Evolutionary conservation across 1,140 invertebrate species (phyloP), one percentile per base, ranked within the genome.

Genomic region (Cydia strobilella): DNA sequence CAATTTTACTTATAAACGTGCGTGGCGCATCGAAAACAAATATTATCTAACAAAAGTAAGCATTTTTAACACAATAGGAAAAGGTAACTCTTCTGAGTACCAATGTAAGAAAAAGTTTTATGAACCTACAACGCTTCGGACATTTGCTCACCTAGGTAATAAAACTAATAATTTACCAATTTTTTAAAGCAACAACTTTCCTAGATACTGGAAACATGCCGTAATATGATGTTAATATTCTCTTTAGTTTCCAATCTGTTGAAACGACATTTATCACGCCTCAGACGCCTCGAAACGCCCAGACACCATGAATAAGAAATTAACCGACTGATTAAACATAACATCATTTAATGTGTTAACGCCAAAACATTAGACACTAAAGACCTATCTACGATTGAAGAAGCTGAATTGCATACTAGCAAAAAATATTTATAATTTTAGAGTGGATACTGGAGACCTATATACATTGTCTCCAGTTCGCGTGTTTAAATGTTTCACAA

Each of bases 231-330:
- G 31, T 23, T 54, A 74, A 63, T 63, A 35, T 20, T 63, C 39
- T 74, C 39, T 35, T n/a, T 9, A 80, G 20, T 18, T 78, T 79
- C 74, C 76, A 77, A 79, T 79, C 77, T 71, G 75, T 62, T 72
- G 73, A 74, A 23, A 27, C 75, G 73, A 78, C 85, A 84, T 87
- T 85, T 81, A 84, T 86, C 83, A 82, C 72, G 73, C 13, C 74
- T 51, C 71, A 63, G 77, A 79, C 74, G 76, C 76, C 76, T 79
- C 77, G 75, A 71, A 74, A 77, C 72, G 75, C 76, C 76, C 77
- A 74, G 73, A 75, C 39, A 15, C 76, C 75, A 79, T 83, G 82
- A 85, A 86, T 85, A 83, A 83, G 82, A 79, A 83, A 84, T 81
- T 63, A 39, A 80, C 75, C 63, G 59, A 74, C 79, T 84, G 78